Base-by-base conservation (phyloP, 2,113 vertebrate species). In the Castor canadensis region DNA sequence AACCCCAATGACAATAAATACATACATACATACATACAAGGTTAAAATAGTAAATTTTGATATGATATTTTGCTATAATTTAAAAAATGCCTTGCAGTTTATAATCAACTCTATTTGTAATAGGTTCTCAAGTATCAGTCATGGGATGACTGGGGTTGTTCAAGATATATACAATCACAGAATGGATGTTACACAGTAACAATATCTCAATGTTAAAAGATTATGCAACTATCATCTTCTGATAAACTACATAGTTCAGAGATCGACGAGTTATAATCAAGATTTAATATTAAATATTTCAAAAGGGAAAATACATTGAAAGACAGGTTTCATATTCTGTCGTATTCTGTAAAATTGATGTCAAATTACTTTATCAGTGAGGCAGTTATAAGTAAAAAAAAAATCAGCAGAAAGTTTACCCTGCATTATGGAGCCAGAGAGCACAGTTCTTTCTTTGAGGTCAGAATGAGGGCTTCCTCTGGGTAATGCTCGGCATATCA, bases 341-440 rank as follows among this genome's bases (percentile, higher is more conserved):
- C n/a, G n/a, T n/a, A n/a, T n/a, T n/a, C n/a, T 40, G 40, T 3
- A 73, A 88, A 69, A 76, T 67, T 91, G 97, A 94, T 0, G 11
- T 26, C 76, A 64, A 89, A 62, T 52, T 93, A 89, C 30, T 82
- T 35, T 94, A 45, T 5, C 58, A 94, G 84, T 20, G 58, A 49
- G 35, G 54, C 24, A 60, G 32, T 40, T 13, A 38, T 24, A 67
- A 95, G 72, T 47, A 87, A 84, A 94, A 75, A 73, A 49, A 77
- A 91, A 95, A 83, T 1, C 64, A 76, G 12, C 58, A 49, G 20
- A 54, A 72, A 91, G 9, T 76, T 94, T 98, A 99, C 99, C 99
- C 98, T 99, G 99, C 99, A 99, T 99, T 96, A 99, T 99, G 84
- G 99, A 99, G 83, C 99, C 99, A 90, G 99, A 98, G n/a, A 99